Conservation (phyloP, 1,140 invertebrate genomes). For the Calycopis cecrops region DNA sequence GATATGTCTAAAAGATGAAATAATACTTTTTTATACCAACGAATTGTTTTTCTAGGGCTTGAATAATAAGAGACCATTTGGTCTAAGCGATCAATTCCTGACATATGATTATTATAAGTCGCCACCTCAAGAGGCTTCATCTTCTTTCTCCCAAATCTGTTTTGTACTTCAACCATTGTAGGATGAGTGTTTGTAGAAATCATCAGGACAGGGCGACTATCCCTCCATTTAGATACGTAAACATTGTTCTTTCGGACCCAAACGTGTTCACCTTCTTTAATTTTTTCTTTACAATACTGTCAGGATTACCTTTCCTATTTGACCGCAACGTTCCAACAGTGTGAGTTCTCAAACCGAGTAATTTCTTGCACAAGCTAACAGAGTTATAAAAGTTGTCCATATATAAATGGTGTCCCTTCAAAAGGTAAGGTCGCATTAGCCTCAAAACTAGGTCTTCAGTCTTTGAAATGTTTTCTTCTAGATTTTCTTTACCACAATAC, state of each 20-base stretch:
- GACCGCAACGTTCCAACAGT: constrained; percentile 31
- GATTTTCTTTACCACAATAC: constrained; percentile 32
- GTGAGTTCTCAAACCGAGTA: too few species aligned
- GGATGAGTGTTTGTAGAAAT: constrained; percentile 30
- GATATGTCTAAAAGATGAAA: constrained; percentile 30
- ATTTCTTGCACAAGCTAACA: too few species aligned
- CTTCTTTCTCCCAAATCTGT: constrained; percentile 6
- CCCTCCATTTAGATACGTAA: constrained; percentile 44
- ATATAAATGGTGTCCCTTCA: constrained; percentile 17
- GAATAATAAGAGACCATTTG: constrained; percentile 40
- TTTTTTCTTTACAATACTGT: constrained; percentile 24
- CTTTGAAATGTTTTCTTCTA: constrained; percentile 13
- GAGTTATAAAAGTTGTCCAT: constrained; percentile 20
- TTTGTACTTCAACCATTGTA: constrained; percentile 1
- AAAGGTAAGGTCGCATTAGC: constrained; percentile 17
- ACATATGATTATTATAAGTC: constrained; percentile 32
- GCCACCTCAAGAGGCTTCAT: constrained; percentile 31
- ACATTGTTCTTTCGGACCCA: constrained; percentile 31
- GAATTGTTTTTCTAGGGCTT: constrained; percentile 31
- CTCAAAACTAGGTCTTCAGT: constrained; percentile 8
- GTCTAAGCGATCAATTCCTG: constrained; percentile 34
- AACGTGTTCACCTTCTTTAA: constrained; percentile 32
- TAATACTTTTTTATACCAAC: constrained; percentile 43
- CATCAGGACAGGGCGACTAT: constrained; percentile 37
- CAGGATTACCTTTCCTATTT: constrained; percentile 34